Base-by-base conservation (phyloP, 92 coral and sea anemone species). In the Epizoanthus stellaris region DNA sequence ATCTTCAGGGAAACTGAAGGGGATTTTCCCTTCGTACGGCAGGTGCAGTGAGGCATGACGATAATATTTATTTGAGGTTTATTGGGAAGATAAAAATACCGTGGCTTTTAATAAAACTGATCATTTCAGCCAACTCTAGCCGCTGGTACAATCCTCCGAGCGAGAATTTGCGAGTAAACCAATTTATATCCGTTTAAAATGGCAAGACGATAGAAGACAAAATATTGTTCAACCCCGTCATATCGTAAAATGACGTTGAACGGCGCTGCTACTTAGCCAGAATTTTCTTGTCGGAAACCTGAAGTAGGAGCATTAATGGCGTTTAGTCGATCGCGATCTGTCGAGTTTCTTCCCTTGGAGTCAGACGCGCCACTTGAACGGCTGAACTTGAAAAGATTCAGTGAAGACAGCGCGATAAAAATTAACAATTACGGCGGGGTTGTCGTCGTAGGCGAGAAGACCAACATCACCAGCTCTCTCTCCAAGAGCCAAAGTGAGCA, bases 401-500 rank as follows among this genome's bases (percentile, higher is more conserved):
- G 77, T 13, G 77, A 72, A 9, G 77, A 72, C 39, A 72, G 59
- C 60, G 77, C 77, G 34, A 21, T 72, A 17, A 72, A 16, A 16
- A 72, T 72, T n/a, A 72, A 72, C 77, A 72, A 72, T 57, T 72
- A 72, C 17, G 77, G 77, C 3, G 77, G 77, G 6, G 34, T 72
- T 5, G 59, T 72, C 17, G 77, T 72, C 42, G 77, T 72, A 14
- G 77, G 77, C 7, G 77, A 72, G 38, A 34, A 57, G 52, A 72
- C n/a, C 60, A 72, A 20, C 60, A 72, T 72, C 34, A 14, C 77
- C 6, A 72, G 52, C 6, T 38, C 60, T 8, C 36, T 72, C 13
- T 5, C 17, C 7, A 72, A 47, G 59, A 10, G 58, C 10, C 77
- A 45, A 72, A 72, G 57, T 72, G 77, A 72, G 17, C 77, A 72